Base-by-base conservation (phyloP, 2,113 vertebrate species). In the Colaptes auratus region DNA sequence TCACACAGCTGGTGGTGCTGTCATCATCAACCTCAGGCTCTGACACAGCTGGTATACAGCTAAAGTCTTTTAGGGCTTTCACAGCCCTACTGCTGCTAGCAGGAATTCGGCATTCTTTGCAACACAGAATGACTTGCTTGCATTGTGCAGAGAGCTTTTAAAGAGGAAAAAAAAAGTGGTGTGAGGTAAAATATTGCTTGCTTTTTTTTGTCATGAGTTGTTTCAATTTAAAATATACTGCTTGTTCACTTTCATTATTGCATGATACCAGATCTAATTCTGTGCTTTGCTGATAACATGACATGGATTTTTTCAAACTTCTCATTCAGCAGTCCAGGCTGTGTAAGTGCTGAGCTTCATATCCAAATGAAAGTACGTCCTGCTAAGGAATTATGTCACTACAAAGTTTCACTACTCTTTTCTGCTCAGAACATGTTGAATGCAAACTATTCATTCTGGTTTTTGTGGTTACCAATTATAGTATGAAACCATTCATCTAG, bases 21-120 rank as follows among this genome's bases (percentile, higher is more conserved):
- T 90, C 64, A 25, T 92, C 27, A 9, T 65, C 39, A 72, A 61
- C 61, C 71, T 92, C 20, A 3, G 73, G 25, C 80, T 65, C 44
- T 95, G 88, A 50, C 60, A 18, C 46, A 73, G 70, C 60, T 92
- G 59, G 61, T 56, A 75, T 33, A 30, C 88, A 93, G 77, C n/a
- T 69, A 72, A 35, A 91, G n/a, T 17, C 42, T 87, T 60, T 44
- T 44, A 9, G 17, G 31, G 55, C 82, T 94, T 95, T 82, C 1
- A 2, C 63, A 79, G 61, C 75, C 35, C 19, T 60, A 83, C 78
- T 70, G 71, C 39, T 91, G 64, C 79, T 56, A 52, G 35, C 17
- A 82, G 81, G 70, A 97, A 84, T 86, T 56, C 39, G 64, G 36
- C 31, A 44, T 91, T 95, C 89, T 89, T 89, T 64, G 82, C 81